Evolutionary conservation across 2,888 invertebrate species (phyloP).

Genomic region (Epicampocera succincta): DNA sequence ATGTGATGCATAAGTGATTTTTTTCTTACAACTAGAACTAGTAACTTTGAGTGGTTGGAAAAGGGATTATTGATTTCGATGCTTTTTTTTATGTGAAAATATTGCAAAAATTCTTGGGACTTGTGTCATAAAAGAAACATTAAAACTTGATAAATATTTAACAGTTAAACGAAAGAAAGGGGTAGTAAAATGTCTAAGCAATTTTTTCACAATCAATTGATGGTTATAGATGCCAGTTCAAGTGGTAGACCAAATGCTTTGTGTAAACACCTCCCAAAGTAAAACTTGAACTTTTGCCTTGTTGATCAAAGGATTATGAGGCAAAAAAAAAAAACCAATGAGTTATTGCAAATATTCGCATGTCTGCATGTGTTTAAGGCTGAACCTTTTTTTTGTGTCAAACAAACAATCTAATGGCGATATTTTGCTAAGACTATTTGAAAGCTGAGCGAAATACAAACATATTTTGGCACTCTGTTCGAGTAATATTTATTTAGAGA

Average conservation of each 20-base stretch:
- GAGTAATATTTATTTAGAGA: constrained; percentile 27
- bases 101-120: constrained; percentile 11
- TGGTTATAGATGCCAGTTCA: constrained; percentile 45
- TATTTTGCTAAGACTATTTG: constrained; percentile 42
- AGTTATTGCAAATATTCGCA: constrained; percentile 38
- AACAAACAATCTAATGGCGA: constrained; percentile 42
- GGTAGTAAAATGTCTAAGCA: constrained; percentile 15
- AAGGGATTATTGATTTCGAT: constrained; percentile 29
- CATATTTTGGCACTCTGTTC: constrained; percentile 1
- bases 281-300: neutral
- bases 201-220: constrained; percentile 44
- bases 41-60: constrained; percentile 15
- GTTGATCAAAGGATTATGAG: constrained; percentile 50
- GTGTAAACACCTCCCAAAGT: constrained; percentile 37
- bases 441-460: constrained; percentile 26
- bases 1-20: no score
- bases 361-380: neutral
- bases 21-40: neutral
- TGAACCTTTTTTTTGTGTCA: no score
- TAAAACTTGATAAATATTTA: constrained; percentile 22
- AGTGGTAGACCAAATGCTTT: constrained; percentile 47
- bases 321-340: constrained; percentile 11
- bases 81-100: constrained; percentile 8
- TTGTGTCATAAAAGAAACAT: constrained; percentile 54
- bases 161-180: constrained; percentile 10